These are phyloP conservation scores for Neria commutata DNA, from an alignment of 2,888 invertebrate species.

Conservation along the genomic window DNA sequence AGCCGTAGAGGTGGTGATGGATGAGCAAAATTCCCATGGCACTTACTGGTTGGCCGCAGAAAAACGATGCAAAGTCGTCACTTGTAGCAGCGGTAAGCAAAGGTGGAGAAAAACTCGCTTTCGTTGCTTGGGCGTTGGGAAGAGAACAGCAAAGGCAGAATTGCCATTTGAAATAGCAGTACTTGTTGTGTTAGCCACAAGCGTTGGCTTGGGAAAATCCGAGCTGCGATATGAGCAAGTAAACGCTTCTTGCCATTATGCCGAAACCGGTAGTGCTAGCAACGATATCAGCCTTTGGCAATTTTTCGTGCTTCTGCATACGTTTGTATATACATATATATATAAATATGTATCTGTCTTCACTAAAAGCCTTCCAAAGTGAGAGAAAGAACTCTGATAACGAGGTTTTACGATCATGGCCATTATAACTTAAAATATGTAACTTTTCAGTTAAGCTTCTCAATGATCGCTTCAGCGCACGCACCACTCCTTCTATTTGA, in stretches of 20 bases:
- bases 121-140: neutral
- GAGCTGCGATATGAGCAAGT: neutral
- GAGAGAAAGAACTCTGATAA: too few species aligned
- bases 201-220: neutral
- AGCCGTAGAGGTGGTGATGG: slow-evolving; percentile 38
- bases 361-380: too few species aligned
- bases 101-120: slow-evolving; percentile 8
- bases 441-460: too few species aligned
- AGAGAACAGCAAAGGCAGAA: slow-evolving; percentile 13
- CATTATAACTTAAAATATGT: too few species aligned
- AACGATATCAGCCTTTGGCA: too few species aligned
- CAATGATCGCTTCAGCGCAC: too few species aligned
- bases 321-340: too few species aligned
- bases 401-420: too few species aligned
- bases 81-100: slow-evolving; percentile 19
- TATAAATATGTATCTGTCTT: too few species aligned
- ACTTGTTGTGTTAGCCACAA: too few species aligned
- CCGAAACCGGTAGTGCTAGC: neutral
- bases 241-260: neutral
- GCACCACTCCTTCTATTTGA: too few species aligned
- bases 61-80: slow-evolving; percentile 9
- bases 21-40: slow-evolving; percentile 42
- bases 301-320: too few species aligned
- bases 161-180: neutral
- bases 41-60: neutral